These are phyloP conservation scores for Mercenaria mercenaria DNA, from an alignment of 1,140 invertebrate genomes.

Conservation along the genomic window DNA sequence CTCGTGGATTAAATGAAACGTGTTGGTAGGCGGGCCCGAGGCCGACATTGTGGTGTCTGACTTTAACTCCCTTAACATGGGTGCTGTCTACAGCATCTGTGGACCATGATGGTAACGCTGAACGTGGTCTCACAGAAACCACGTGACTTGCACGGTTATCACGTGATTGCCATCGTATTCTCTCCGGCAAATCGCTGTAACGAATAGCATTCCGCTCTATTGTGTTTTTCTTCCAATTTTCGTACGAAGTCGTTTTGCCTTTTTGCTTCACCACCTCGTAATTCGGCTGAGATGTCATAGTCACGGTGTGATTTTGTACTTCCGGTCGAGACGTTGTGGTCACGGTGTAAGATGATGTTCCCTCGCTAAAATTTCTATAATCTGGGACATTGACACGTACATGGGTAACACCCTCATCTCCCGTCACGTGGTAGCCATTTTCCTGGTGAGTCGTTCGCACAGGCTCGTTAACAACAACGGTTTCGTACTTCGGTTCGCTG, in stretches of 20 bases:
- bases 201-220: constrained; percentile 45
- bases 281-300: neutral
- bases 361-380: constrained; percentile 25
- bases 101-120: constrained; percentile 28
- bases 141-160: constrained; percentile 36
- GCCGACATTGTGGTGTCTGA: constrained; percentile 35
- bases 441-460: neutral
- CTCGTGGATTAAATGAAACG: constrained; percentile 46
- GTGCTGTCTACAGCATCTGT: constrained; percentile 6
- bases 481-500: neutral
- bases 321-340: neutral
- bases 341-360: neutral
- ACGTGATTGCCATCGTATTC: constrained; percentile 50
- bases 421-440: constrained; percentile 31
- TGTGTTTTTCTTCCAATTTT: constrained; percentile 56
- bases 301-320: neutral
- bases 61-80: neutral
- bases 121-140: constrained; percentile 32
- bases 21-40: constrained; percentile 21
- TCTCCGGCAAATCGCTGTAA: constrained; percentile 38
- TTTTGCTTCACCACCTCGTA: neutral
- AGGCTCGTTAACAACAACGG: constrained; percentile 34
- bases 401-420: neutral
- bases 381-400: constrained; percentile 56
- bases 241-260: constrained; percentile 39